Base-by-base conservation (phyloP, 2,888 invertebrate genomes). In the Andrena dorsata region DNA sequence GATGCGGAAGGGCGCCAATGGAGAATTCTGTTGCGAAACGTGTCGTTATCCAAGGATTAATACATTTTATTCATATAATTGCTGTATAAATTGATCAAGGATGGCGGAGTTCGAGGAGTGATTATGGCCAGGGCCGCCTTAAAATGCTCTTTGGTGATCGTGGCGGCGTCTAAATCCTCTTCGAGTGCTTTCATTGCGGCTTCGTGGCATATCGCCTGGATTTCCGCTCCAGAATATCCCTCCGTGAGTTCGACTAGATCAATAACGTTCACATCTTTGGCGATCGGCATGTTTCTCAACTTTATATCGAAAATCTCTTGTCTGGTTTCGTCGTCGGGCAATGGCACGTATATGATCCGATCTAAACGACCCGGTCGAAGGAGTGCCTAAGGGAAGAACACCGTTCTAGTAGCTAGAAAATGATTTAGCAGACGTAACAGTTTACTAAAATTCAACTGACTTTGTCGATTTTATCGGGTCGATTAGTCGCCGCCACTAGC, bases 401-500 rank as follows among this genome's bases (percentile, higher is more conserved):
- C 41, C 13, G 13, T 41, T 41, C 13, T 41, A 1, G 41, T 41
- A 13, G 16, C 41, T 41, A 13, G 13, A 13, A 41, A 41, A 13
- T 41, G 41, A 41, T 41, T 41, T 13, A 41, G 41, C 41, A 28
- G 10, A 10, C 28, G 20, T 63, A 68, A 64, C 16, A 65, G 51
- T 76, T 20, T 61, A 28, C 0, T 20, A 41, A 16, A 23, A 35
- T 41, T n/a, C 69, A 82, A 60, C 65, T 49, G 91, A 96, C 96
- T 92, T 97, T 96, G 92, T 99, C 99, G 91, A 99, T 98, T 94
- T 97, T 96, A 93, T 99, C 99, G 0, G 99, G 99, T 32, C 99
- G 95, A 94, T 99, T 99, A 0, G 99, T 99, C 0, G 99, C 99
- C 6, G 98, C 99, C 28, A 99, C 95, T 77, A 99, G 96, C 0